Evolutionary conservation across 2,888 invertebrate genomes (phyloP).

Genomic region (Lingula anatina): DNA sequence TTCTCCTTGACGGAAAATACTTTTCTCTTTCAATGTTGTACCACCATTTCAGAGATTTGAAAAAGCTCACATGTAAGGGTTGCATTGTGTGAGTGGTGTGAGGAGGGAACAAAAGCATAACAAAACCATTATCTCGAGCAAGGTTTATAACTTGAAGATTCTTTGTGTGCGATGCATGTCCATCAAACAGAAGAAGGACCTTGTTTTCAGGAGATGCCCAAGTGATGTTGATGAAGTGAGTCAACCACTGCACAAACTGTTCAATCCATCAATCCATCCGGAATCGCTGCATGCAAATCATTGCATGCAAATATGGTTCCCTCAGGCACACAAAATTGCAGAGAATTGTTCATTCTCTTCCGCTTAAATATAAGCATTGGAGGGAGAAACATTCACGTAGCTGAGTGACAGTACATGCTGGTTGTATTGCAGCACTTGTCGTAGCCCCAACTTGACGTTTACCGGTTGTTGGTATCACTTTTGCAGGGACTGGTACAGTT

Average conservation of each 20-base stretch:
- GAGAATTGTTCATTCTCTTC: neutral
- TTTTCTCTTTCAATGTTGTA: too few species aligned
- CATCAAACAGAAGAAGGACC: neutral
- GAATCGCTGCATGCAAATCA: too few species aligned
- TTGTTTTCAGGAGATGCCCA: neutral
- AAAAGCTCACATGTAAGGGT: too few species aligned
- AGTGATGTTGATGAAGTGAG: neutral
- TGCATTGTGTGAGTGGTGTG: too few species aligned
- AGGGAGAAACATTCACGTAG: neutral
- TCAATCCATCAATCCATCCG: too few species aligned
- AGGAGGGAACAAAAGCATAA: too few species aligned
- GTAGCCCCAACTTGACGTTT: conserved; percentile 1
- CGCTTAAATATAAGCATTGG: neutral
- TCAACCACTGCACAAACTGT: neutral
- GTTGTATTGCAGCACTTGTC: neutral
- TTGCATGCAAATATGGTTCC: neutral
- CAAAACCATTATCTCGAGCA: too few species aligned
- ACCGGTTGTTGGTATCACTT: neutral
- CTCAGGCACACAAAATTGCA: neutral
- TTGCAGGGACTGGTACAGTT: neutral
- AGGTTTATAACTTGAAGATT: neutral
- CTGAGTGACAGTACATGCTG: neutral
- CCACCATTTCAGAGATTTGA: too few species aligned
- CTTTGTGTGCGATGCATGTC: neutral
- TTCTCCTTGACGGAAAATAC: too few species aligned